Percentiles rank a stretch among this genome's conserved stretches.
phyloP scores from a whole-genome alignment of 2,113 vertebrate genomes.

The Dolichallabes microphthalmus region DNA sequence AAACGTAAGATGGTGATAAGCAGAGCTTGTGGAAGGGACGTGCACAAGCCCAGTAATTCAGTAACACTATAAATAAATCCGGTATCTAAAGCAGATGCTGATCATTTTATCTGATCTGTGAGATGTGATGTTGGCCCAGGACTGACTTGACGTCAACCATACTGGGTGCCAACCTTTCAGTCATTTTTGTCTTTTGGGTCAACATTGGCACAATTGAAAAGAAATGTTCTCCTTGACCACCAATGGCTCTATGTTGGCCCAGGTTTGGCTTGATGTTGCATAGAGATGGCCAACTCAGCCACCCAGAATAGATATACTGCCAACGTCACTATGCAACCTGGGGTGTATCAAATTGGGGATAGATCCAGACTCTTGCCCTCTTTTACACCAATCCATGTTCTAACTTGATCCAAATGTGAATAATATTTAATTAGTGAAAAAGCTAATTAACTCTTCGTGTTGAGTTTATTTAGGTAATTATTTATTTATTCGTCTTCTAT shows the following conservation, averaged over 20 bases:
- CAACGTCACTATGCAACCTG: not conserved
- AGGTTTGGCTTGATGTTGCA: not conserved
- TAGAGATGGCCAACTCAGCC: not conserved
- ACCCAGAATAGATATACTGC: not conserved
- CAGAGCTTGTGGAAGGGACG: not conserved
- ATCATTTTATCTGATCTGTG: not conserved
- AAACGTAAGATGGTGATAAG: not conserved
- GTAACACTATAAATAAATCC: not conserved
- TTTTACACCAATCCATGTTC: not conserved
- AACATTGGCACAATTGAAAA: not conserved
- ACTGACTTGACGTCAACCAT: not conserved
- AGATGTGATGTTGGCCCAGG: not conserved
- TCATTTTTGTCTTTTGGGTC: not conserved
- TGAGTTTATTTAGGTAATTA: not conserved
- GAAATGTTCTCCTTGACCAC: not conserved
- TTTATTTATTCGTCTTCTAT: too few relatives aligned
- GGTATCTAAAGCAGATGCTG: not conserved
- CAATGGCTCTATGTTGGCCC: not conserved
- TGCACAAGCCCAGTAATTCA: not conserved
- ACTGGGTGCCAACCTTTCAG: not conserved
- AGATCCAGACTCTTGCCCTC: not conserved
- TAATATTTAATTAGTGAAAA: not conserved
- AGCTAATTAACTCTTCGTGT: not conserved
- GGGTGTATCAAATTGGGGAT: not conserved
- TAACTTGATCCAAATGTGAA: not conserved